phyloP scores from a whole-genome alignment of 2,888 invertebrate genomes.

The Chelonus formosanus region DNA sequence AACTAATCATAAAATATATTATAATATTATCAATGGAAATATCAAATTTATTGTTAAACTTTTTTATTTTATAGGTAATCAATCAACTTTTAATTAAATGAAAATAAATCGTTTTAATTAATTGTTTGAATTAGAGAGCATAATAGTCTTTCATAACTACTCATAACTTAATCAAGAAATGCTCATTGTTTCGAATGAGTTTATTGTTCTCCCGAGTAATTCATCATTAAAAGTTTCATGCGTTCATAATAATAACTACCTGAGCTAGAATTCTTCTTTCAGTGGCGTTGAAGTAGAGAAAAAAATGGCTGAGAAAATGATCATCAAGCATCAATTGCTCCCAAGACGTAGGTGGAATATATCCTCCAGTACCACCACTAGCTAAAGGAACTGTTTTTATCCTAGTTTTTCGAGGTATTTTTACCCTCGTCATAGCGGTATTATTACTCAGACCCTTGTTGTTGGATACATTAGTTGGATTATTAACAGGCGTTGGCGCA shows the following conservation, averaged over 20 bases:
- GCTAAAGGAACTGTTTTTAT: slow-evolving; percentile 50
- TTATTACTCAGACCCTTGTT: slow-evolving; percentile 56
- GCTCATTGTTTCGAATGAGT: no score
- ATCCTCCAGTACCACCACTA: slow-evolving; percentile 53
- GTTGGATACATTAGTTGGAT: slow-evolving; percentile 50
- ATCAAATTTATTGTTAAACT: no score
- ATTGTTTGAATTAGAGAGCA: no score
- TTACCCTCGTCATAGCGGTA: slow-evolving; percentile 39
- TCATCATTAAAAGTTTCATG: background rate
- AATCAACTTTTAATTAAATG: no score
- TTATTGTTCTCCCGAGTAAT: background rate
- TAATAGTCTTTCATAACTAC: no score
- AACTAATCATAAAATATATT: no score
- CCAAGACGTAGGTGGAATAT: slow-evolving; percentile 67
- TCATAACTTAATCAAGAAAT: no score
- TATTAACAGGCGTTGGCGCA: slow-evolving; percentile 49
- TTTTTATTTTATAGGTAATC: no score
- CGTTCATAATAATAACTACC: slow-evolving; percentile 60
- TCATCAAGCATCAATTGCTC: slow-evolving; percentile 84
- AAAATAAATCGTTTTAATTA: no score
- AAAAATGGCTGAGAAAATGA: slow-evolving; percentile 84
- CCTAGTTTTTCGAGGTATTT: slow-evolving; percentile 49
- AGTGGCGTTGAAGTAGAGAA: slow-evolving; percentile 80
- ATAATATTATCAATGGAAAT: no score
- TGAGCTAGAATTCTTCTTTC: slow-evolving; percentile 84